Base-by-base conservation (phyloP, 2,113 vertebrate genomes). In the Synchiropus splendidus region DNA sequence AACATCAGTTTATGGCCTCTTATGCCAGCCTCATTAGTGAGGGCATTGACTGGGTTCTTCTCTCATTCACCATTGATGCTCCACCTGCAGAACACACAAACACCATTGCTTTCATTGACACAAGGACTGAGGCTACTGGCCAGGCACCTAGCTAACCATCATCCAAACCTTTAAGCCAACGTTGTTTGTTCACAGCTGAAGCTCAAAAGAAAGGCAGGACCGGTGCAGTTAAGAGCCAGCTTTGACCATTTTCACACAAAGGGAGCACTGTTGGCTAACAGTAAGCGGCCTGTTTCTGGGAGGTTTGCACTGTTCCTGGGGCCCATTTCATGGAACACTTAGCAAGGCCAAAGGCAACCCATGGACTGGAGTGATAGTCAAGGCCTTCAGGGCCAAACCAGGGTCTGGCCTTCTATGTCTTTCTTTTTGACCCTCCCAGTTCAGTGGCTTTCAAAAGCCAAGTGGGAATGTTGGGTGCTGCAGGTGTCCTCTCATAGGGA, bases 261-360 rank as follows among this genome's bases (percentile, higher is more conserved):
- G 80, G 75, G 62, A 51, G 80, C 85, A 89, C 82, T 91, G 88
- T 92, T 77, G 84, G 81, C 70, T 83, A 87, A 86, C 86, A 88
- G 89, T 85, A 77, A 84, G 82, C 74, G 61, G 85, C 80, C 77
- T 85, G 75, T 87, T 85, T 83, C 70, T 42, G 68, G 75, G 68
- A 82, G 72, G 50, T 78, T 82, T 86, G 78, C 69, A 51, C 76
- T 81, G 72, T 81, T 84, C 75, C 82, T 84, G 85, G 82, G 80
- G 82, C 72, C 51, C 74, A 83, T 87, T 90, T 90, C 81, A 88
- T 86, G 85, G 82, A 86, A 85, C 78, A 83, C 77, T 85, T 87
- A 90, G 85, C 79, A 85, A 79, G 80, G 80, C 88, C 82, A 89
- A 77, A 83, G 84, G 80, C 74, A 83, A 64, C 74, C 85, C 73